These are phyloP conservation scores for Drosophila crucigera DNA, from an alignment of 2,888 invertebrate species.

Conservation along the genomic window DNA sequence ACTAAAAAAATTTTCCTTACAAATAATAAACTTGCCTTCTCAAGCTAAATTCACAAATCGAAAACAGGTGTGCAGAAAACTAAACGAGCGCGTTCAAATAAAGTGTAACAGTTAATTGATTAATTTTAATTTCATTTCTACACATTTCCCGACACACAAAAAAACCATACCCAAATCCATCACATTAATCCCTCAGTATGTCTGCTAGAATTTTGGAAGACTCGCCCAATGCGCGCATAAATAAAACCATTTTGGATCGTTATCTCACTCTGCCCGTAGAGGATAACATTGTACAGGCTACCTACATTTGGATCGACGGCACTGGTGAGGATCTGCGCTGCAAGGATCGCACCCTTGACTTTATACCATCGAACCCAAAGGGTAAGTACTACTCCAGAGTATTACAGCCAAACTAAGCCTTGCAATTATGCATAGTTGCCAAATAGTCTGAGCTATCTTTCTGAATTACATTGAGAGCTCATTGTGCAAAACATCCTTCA, in stretches of 20 bases:
- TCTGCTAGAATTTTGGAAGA: constrained; percentile 87
- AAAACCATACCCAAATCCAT: background rate
- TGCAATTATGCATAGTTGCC: background rate
- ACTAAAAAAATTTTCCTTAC: constrained; percentile 5
- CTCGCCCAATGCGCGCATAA: constrained; percentile 93
- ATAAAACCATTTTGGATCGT: constrained; percentile 90
- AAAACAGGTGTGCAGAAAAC: constrained; percentile 46
- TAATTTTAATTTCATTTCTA: constrained; percentile 13
- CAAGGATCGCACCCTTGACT: constrained; percentile 95
- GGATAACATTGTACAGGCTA: constrained; percentile 92
- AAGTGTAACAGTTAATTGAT: constrained; percentile 27
- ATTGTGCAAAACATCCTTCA: background rate
- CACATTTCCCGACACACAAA: constrained; percentile 12
- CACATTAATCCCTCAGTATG: constrained; percentile 68
- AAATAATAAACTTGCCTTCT: background rate
- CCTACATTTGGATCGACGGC: constrained; percentile 98
- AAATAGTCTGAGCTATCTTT: background rate
- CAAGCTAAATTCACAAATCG: constrained; percentile 3
- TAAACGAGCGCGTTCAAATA: background rate
- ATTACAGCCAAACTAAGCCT: background rate
- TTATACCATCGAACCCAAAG: constrained; percentile 91
- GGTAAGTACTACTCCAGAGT: constrained; percentile 86
- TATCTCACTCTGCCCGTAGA: constrained; percentile 93
- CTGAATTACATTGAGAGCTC: too few species aligned
- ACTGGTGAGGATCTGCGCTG: constrained; percentile 94